Evolutionary conservation across 2,797 vertebrate species (phyloP).

Genomic region (Malurus leucopterus): DNA sequence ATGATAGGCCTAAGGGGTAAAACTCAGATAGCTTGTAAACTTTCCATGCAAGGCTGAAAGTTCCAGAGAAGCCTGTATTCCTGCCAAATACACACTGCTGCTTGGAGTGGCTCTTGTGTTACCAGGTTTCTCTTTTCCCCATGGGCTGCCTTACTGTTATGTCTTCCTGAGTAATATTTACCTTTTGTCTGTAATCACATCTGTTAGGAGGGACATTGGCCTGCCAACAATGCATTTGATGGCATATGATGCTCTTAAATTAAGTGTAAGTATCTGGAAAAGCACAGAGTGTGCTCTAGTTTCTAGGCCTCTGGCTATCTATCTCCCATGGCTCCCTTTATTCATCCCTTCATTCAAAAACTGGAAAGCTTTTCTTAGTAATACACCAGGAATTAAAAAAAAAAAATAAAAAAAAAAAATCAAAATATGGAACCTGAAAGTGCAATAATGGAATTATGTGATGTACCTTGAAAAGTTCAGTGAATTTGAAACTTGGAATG

Average conservation of each 20-base stretch:
- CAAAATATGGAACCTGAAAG: background rate
- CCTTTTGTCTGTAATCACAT: slow-evolving; percentile 6
- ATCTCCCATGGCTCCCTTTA: background rate
- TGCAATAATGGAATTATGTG: background rate
- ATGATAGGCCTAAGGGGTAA: background rate
- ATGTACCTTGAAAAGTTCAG: background rate
- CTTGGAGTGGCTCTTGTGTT: background rate
- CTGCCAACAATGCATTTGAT: background rate
- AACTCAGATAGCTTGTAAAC: background rate
- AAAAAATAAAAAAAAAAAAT: background rate
- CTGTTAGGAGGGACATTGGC: background rate
- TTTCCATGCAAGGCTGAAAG: background rate
- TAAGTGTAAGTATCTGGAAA: background rate
- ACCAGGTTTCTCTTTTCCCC: background rate
- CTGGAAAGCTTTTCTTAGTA: background rate
- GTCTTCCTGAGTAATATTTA: background rate
- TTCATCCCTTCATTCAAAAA: background rate
- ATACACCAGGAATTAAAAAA: background rate
- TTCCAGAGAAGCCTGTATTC: background rate
- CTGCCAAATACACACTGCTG: background rate
- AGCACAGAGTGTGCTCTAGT: background rate
- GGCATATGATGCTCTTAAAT: slow-evolving; percentile 30
- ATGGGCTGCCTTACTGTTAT: background rate
- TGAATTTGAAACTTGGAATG: background rate
- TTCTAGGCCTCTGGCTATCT: background rate